Base-by-base conservation (phyloP, 2,888 invertebrate genomes). In the Hemithea aestivaria region DNA sequence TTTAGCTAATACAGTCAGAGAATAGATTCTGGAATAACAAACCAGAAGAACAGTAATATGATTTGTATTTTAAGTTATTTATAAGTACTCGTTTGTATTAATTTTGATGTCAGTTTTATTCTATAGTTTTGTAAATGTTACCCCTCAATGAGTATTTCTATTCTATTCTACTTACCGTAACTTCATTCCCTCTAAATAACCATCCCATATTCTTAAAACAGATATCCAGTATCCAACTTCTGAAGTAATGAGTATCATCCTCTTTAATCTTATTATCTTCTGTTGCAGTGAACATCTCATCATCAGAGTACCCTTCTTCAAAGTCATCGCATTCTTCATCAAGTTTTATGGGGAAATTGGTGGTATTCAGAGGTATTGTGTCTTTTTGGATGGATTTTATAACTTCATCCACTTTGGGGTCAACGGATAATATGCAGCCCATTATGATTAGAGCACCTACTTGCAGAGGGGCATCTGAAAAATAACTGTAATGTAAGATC, bases 391-490 rank as follows among this genome's bases (percentile, higher is more conserved):
- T 75, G n/a, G 89, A 80, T 54, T 75, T 84, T 1, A 89, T 66
- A 27, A 92, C 90, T 80, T 94, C 93, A 1, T 88, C 76, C 0
- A 91, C 87, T 27, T 90, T 83, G 0, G 92, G 91, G 38, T 92
- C 90, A 0, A 90, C 76, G 0, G 91, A 90, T 27, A 93, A 75
- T 25, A 94, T 77, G 57, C 92, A 92, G 20, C 94, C 94, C 66
- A 94, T 90, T 10, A 93, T 92, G 48, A 93, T 91, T 28, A 95
- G 62, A 0, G 93, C 91, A 1, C 92, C 92, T 0, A 94, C 93
- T 84, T 92, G 90, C 23, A 93, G 82, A 6, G 90, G 90, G n/a
- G 90, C 79, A 87, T 93, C 93, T 92, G 67, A 45, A 80, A 73
- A 2, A 20, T 25, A 20, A 29, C n/a, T n/a, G n/a, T n/a, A n/a